Base-by-base conservation (phyloP, 92 coral and sea anemone genomes). In the Ricordea florida region DNA sequence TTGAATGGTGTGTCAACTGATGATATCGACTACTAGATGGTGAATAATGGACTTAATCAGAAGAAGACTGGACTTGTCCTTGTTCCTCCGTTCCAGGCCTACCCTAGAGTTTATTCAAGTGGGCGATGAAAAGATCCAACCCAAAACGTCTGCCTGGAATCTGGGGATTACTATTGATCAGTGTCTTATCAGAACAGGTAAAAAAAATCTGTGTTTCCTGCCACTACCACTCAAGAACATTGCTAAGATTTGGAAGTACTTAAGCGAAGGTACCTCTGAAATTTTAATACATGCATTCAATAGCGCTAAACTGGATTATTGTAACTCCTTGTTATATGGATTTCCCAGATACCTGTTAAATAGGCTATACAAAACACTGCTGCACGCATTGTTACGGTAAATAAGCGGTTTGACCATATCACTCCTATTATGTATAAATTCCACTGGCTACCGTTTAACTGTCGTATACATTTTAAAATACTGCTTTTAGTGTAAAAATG, bases 251-350 rank as follows among this genome's bases (percentile, higher is more conserved):
- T 16, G 63, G 45, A 62, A 35, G 62, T 75, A 42, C 58, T 31
- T 62, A 29, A 15, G 28, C 2, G 13, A 62, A 29, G 72, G 62
- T 22, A 43, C 63, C 10, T 25, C 59, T 48, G 34, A 62, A 38
- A 61, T 63, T n/a, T 13, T 75, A 13, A 44, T 75, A 10, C 74
- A 46, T 34, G 82, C 82, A 16, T 75, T 75, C 35, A 22, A 60
- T 62, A 75, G 53, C 22, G 38, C 73, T 14, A 75, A 47, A 46
- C 22, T 44, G 6, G 82, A 75, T 66, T 27, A 62, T 40, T 73
- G 80, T 23, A 73, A 73, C 34, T 44, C 58, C 33, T 57, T 68
- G 25, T 23, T 68, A 24, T 29, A 68, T 68, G 75, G 43, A 10
- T 33, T 66, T 15, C 75, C 74, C 32, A 26, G 28, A 27, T 30